Conservation (phyloP, 1,140 invertebrate species). For the Laupala kohalensis region DNA sequence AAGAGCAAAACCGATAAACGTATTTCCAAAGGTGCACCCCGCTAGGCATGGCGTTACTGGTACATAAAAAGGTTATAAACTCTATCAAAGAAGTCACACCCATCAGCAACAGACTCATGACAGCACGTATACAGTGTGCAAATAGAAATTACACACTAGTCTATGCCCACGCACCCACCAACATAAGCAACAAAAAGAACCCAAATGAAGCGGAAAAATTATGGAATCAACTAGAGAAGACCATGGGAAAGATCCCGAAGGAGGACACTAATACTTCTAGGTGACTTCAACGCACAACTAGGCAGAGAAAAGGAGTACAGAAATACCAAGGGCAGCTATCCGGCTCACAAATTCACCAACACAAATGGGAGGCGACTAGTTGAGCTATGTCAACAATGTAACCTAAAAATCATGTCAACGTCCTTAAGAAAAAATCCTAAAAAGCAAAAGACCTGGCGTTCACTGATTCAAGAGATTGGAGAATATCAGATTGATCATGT, state of each 20-base stretch:
- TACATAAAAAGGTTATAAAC: too few species aligned
- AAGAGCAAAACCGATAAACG: too few species aligned
- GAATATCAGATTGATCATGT: not conserved
- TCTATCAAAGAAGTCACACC: too few species aligned
- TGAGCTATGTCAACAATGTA: not conserved
- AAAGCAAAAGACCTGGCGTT: not conserved
- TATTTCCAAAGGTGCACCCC: too few species aligned
- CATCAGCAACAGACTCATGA: not conserved
- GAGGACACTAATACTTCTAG: not conserved
- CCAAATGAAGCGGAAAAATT: not conserved
- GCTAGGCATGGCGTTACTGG: too few species aligned
- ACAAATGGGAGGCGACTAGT: not conserved
- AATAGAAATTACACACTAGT: not conserved
- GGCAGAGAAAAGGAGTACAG: not conserved
- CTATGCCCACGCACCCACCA: not conserved
- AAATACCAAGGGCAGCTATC: not conserved
- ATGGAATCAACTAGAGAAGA: not conserved
- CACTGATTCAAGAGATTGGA: not conserved
- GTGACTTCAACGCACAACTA: conserved; percentile 2
- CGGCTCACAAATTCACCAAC: not conserved
- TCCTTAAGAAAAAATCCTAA: not conserved
- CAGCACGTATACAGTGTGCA: not conserved
- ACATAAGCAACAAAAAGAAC: not conserved
- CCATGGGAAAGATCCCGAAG: not conserved
- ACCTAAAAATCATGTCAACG: not conserved